Base-by-base conservation (phyloP, 2,888 invertebrate genomes). In the Serrognathus titanus region DNA sequence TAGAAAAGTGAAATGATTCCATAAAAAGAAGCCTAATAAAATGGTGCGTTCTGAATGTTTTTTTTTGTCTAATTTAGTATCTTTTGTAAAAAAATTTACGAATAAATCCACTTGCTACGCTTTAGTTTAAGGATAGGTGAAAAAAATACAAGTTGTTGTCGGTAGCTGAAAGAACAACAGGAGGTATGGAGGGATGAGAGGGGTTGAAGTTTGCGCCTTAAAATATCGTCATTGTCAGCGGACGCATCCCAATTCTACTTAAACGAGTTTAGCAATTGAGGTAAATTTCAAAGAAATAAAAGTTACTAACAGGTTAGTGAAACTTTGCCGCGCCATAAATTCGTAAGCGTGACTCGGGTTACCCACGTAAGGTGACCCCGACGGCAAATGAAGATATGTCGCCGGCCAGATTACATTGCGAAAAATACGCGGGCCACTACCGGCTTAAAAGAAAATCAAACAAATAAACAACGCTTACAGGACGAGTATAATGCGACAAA, bases 301-400 rank as follows among this genome's bases (percentile, higher is more conserved):
- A 60, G 57, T 60, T 60, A 48, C 51, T 39, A 53, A 56, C 53
- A 58, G 53, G 51, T 59, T 51, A 49, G 51, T 47, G 55, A 61
- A 54, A 54, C 54, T 54, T 54, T 54, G 49, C 49, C 31, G 48
- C n/a, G 40, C 54, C 36, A 54, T 54, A 54, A 54, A 54, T 62
- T 55, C 58, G 58, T 55, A 53, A 57, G 55, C 61, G 58, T 58
- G 52, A 55, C 60, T 59, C 63, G 58, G 58, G 63, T 69, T 67
- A 70, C 68, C 61, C 67, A 68, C 66, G 66, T 62, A 62, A 63
- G 62, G 57, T 60, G 63, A 60, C 61, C 66, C 46, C 65, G 66
- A 63, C 63, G 69, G 70, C 69, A 73, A 72, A 73, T 72, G 71
- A 72, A 72, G 73, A 73, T 72, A 71, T 71, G 71, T 71, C 65